Evolutionary conservation across 2,888 invertebrate genomes (phyloP).

Genomic region (Conchocele bisecta): DNA sequence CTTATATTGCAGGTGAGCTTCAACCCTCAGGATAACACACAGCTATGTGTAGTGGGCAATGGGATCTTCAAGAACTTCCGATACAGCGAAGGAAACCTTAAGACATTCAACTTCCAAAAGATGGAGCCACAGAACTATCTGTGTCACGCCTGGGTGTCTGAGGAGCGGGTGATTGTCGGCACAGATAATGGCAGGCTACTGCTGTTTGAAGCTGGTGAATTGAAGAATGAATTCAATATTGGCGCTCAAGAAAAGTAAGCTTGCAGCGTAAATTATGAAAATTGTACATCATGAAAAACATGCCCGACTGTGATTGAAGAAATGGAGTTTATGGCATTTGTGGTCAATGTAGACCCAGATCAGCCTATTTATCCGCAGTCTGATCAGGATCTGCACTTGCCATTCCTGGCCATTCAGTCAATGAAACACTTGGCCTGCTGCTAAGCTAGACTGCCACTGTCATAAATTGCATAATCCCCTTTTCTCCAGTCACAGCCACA

Average conservation of each 20-base stretch:
- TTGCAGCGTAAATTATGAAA: too few species aligned
- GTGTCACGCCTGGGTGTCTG: constrained; percentile 91
- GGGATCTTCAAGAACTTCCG: constrained; percentile 90
- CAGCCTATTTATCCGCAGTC: too few species aligned
- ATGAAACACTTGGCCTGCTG: too few species aligned
- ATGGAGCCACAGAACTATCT: constrained; percentile 90
- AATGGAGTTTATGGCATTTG: too few species aligned
- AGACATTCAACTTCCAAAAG: constrained; percentile 93
- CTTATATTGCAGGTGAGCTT: constrained; percentile 87
- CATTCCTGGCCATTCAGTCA: too few species aligned
- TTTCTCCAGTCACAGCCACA: too few species aligned
- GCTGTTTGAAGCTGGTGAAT: constrained; percentile 93
- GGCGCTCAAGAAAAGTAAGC: constrained; percentile 68
- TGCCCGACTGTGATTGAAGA: too few species aligned
- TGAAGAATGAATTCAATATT: constrained; percentile 84
- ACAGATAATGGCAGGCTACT: constrained; percentile 90
- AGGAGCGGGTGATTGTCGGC: constrained; percentile 92
- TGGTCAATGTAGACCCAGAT: too few species aligned
- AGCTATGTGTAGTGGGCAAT: constrained; percentile 87
- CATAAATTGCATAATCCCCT: too few species aligned
- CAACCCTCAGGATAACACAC: constrained; percentile 90
- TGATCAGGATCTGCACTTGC: too few species aligned
- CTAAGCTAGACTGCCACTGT: too few species aligned
- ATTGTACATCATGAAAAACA: too few species aligned
- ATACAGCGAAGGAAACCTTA: constrained; percentile 90